Conservation (phyloP, 2,797 vertebrate genomes). For the Ctenopoma multispine region DNA sequence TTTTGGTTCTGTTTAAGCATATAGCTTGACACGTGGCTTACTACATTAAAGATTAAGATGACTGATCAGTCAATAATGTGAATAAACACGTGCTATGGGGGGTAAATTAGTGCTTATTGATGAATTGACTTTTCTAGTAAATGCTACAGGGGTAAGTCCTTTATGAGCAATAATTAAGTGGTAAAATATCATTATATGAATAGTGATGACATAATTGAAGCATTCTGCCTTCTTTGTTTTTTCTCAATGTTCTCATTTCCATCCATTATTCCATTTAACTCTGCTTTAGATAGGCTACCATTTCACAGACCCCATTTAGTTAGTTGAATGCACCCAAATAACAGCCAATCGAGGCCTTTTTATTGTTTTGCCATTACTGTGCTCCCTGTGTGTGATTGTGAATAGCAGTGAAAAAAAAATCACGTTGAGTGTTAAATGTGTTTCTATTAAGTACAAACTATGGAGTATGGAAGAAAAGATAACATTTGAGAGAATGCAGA, state of each 20-base stretch:
- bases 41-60: constrained; percentile 72
- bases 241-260: neutral
- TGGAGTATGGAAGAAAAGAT: too few species aligned
- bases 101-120: constrained; percentile 53
- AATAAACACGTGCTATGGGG: constrained; percentile 45
- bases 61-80: constrained; percentile 57
- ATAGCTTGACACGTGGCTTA: constrained; percentile 49
- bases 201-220: constrained; percentile 10
- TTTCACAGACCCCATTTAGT: constrained; percentile 43
- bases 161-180: constrained; percentile 11
- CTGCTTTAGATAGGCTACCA: constrained; percentile 17
- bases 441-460: too few species aligned
- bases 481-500: too few species aligned
- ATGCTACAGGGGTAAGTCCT: constrained; percentile 1
- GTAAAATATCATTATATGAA: constrained; percentile 5
- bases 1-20: constrained; percentile 60
- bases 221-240: constrained; percentile 11
- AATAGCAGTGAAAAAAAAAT: constrained; percentile 12
- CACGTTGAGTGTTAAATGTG: neutral
- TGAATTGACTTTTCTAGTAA: constrained; percentile 14
- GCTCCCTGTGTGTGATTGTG: constrained; percentile 26
- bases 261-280: constrained; percentile 49
- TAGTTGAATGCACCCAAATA: constrained; percentile 67
- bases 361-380: constrained; percentile 4
- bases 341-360: constrained; percentile 60